phyloP scores from a whole-genome alignment of 1,140 invertebrate genomes.

The Drosophila leontia region DNA sequence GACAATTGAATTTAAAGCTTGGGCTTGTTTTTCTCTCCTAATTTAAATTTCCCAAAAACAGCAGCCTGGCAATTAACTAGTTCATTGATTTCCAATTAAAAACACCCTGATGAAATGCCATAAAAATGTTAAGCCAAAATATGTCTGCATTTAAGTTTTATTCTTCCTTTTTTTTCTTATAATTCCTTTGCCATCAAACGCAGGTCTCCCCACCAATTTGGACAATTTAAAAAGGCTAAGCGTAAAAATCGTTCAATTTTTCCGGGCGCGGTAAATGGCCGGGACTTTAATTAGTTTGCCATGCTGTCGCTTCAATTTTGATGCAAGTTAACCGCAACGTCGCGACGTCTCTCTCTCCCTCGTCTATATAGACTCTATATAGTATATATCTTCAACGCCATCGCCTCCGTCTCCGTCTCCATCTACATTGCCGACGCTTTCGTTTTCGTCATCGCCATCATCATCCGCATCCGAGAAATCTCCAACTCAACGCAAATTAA shows the following conservation, averaged over 20 bases:
- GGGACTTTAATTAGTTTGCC: conserved; percentile 79
- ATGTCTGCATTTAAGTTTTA: conserved; percentile 64
- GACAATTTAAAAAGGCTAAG: conserved; percentile 82
- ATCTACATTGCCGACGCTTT: conserved; percentile 15
- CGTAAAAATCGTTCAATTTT: conserved; percentile 80
- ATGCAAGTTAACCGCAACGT: conserved; percentile 55
- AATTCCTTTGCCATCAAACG: conserved; percentile 55
- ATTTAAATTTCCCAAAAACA: neutral
- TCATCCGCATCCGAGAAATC: conserved; percentile 67
- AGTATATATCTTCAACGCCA: conserved; percentile 37
- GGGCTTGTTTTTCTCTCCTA: neutral
- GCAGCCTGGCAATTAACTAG: conserved; percentile 53
- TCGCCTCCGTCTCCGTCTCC: conserved; percentile 26
- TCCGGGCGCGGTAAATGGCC: conserved; percentile 24
- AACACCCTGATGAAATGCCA: conserved; percentile 22
- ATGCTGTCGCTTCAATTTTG: conserved; percentile 75
- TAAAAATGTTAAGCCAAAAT: conserved; percentile 27
- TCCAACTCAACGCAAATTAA: conserved; percentile 78
- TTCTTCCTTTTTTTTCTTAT: neutral
- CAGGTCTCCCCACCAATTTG: conserved; percentile 31
- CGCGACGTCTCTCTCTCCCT: conserved; percentile 5
- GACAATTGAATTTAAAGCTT: neutral
- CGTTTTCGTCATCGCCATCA: conserved; percentile 24
- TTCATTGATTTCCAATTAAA: conserved; percentile 78
- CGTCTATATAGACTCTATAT: conserved; percentile 10